These are phyloP conservation scores for Catocala nupta DNA, from an alignment of 2,888 invertebrate species.

Conservation along the genomic window DNA sequence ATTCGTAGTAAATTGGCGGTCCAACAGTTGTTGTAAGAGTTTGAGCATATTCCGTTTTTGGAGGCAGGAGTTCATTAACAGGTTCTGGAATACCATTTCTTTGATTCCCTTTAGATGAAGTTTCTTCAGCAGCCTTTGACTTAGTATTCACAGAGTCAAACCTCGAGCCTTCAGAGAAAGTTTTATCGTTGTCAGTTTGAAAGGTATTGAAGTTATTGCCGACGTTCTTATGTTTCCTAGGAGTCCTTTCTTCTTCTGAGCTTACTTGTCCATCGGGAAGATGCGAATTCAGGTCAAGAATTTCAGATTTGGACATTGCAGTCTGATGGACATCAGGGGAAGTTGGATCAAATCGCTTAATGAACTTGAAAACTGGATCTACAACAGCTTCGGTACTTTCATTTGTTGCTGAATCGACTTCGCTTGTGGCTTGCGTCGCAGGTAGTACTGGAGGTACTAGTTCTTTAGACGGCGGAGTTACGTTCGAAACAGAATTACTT, in stretches of 20 bases:
- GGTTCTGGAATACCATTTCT: conserved; percentile 58
- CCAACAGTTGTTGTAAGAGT: conserved; percentile 85
- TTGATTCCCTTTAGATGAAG: conserved; percentile 15
- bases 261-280: conserved; percentile 75
- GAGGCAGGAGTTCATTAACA: conserved; percentile 82
- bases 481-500: conserved; percentile 27
- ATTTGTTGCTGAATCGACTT: conserved; percentile 53
- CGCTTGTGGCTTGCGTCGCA: conserved; percentile 57
- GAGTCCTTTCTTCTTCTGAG: conserved; percentile 75
- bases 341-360: conserved; percentile 82
- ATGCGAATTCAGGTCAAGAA: conserved; percentile 73
- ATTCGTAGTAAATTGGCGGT: conserved; percentile 89
- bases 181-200: conserved; percentile 65
- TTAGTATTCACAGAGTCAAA: conserved; percentile 73
- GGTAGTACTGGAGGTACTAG: conserved; percentile 66
- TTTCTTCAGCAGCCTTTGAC: conserved; percentile 45
- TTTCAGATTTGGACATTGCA: conserved; percentile 77
- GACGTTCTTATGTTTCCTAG: conserved; percentile 69
- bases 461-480: conserved; percentile 64
- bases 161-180: conserved; percentile 57
- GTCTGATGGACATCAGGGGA: conserved; percentile 73
- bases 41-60: conserved; percentile 79
- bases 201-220: conserved; percentile 69
- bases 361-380: conserved; percentile 77
- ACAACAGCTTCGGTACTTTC: conserved; percentile 52